Conservation (phyloP, 2,113 vertebrate genomes). For the Nycticebus coucang region DNA sequence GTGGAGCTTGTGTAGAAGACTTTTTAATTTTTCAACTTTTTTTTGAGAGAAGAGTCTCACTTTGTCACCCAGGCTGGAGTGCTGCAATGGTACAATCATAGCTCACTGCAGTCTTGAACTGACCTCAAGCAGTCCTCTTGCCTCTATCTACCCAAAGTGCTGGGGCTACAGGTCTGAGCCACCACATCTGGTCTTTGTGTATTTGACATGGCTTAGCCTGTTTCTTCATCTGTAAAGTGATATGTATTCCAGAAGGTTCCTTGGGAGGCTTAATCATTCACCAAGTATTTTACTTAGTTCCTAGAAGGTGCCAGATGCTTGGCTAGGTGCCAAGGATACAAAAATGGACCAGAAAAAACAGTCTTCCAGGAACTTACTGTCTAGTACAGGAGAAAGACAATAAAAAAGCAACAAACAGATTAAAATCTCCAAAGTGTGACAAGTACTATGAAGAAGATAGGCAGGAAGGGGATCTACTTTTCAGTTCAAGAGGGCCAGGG, state of each 20-base stretch:
- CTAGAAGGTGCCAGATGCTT: conserved; percentile 8
- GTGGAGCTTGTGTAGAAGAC: too few relatives aligned
- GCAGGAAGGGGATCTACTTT: not conserved
- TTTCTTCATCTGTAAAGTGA: not conserved
- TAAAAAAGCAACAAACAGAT: not conserved
- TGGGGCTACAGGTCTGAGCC: too few relatives aligned
- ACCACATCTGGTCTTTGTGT: not conserved
- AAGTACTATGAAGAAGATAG: not conserved
- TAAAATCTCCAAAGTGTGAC: not conserved
- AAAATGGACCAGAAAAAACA: not conserved
- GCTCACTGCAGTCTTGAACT: too few relatives aligned
- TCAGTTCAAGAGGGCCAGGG: not conserved
- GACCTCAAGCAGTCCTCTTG: too few relatives aligned
- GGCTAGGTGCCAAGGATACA: not conserved
- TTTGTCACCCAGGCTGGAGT: too few relatives aligned
- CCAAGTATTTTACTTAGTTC: not conserved
- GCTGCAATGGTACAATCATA: too few relatives aligned
- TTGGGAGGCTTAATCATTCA: not conserved
- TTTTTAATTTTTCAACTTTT: too few relatives aligned
- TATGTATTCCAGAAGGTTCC: not conserved
- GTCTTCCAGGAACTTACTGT: not conserved
- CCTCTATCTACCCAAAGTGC: too few relatives aligned
- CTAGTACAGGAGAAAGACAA: not conserved
- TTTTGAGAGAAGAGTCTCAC: too few relatives aligned
- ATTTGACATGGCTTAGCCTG: not conserved